Evolutionary conservation across 2,888 invertebrate species (phyloP).

Genomic region (Boloria selene): DNA sequence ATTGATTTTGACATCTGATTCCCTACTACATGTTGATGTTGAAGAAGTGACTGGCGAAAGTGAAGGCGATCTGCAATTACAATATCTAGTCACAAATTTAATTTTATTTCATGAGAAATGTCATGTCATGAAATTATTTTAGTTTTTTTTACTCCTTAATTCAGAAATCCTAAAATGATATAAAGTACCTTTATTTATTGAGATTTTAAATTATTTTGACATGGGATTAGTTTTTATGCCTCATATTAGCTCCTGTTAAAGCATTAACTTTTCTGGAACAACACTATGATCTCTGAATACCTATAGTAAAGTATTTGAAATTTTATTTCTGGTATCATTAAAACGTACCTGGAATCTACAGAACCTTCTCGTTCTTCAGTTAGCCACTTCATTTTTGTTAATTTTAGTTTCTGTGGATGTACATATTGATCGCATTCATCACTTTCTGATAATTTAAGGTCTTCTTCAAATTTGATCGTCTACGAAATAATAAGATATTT

Average conservation of each 20-base stretch:
- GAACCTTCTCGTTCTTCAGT: slow-evolving; percentile 58
- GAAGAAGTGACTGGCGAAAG: slow-evolving; percentile 55
- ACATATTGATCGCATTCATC: slow-evolving; percentile 24
- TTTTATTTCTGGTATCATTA: not conserved
- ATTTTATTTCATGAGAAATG: not conserved
- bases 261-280: slow-evolving; percentile 71
- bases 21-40: slow-evolving; percentile 54
- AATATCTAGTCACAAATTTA: not conserved
- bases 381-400: slow-evolving; percentile 75
- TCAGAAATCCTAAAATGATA: too few relatives aligned
- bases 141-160: too few relatives aligned
- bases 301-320: not conserved
- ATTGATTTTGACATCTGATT: slow-evolving; percentile 50
- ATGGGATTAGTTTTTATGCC: slow-evolving; percentile 42
- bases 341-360: slow-evolving; percentile 63
- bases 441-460: slow-evolving; percentile 22
- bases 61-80: slow-evolving; percentile 57
- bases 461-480: slow-evolving; percentile 14
- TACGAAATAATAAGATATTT: slow-evolving; percentile 6
- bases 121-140: too few relatives aligned
- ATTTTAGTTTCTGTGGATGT: slow-evolving; percentile 61
- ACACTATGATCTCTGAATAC: slow-evolving; percentile 44
- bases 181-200: slow-evolving; percentile 1
- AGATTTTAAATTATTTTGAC: slow-evolving; percentile 27
- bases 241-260: slow-evolving; percentile 67